Conservation (phyloP, 1,140 invertebrate species). For the Telenomus remus region DNA sequence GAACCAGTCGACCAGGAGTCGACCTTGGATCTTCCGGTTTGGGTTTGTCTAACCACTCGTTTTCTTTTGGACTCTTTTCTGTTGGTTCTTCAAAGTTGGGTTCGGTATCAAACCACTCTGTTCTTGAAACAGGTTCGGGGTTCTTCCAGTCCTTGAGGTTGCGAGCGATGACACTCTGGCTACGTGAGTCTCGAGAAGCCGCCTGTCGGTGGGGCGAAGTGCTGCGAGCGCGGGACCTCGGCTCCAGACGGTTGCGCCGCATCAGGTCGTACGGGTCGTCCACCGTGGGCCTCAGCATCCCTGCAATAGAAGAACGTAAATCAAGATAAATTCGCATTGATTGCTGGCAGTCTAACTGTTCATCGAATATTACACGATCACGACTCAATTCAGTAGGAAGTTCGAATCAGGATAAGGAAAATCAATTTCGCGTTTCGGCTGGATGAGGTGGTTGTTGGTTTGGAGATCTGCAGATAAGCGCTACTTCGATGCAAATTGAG, state of each 20-base stretch:
- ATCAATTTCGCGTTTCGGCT: slow-evolving; percentile 27
- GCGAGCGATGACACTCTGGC: slow-evolving; percentile 75
- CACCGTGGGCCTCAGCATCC: slow-evolving; percentile 66
- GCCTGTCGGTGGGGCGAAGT: slow-evolving; percentile 76
- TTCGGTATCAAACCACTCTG: slow-evolving; percentile 69
- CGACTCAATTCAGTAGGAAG: slow-evolving; percentile 16
- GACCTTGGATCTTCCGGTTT: slow-evolving; percentile 22
- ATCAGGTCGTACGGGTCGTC: slow-evolving; percentile 87
- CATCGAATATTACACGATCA: slow-evolving; percentile 33
- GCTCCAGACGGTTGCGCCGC: slow-evolving; percentile 82
- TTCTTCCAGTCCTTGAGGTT: slow-evolving; percentile 53
- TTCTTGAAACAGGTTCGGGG: slow-evolving; percentile 50
- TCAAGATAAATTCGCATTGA: slow-evolving; percentile 12
- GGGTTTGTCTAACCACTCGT: slow-evolving; percentile 27
- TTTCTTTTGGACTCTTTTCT: slow-evolving; percentile 11
- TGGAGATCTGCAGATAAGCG: slow-evolving; percentile 17
- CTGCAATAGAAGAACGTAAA: slow-evolving; percentile 50
- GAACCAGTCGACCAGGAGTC: slow-evolving; percentile 51
- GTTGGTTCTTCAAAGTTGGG: slow-evolving; percentile 49
- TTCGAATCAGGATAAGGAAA: slow-evolving; percentile 1
- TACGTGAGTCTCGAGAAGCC: slow-evolving; percentile 74
- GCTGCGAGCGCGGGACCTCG: slow-evolving; percentile 78
- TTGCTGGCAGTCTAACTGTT: slow-evolving; percentile 24
- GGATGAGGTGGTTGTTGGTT: slow-evolving; percentile 6
- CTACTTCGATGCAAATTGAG: slow-evolving; percentile 21